These are phyloP conservation scores for Tiphia femorata DNA, from an alignment of 2,888 invertebrate genomes.

Conservation along the genomic window DNA sequence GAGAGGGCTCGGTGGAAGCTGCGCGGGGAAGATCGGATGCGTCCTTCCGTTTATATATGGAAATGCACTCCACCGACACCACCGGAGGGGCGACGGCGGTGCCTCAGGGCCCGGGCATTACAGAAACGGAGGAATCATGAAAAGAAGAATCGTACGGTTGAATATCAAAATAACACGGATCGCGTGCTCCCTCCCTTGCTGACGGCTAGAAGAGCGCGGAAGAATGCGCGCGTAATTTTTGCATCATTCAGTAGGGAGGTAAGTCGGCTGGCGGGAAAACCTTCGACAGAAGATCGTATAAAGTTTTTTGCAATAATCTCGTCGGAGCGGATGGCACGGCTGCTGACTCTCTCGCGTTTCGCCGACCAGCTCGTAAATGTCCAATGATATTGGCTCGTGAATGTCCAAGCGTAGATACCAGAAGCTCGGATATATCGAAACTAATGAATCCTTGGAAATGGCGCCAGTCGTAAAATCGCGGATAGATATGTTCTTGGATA, in stretches of 20 bases:
- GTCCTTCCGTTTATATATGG: constrained; percentile 39
- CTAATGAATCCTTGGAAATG: not conserved
- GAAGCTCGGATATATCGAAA: not conserved
- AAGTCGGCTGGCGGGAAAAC: no score
- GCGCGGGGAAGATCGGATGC: constrained; percentile 23
- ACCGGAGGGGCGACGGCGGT: no score
- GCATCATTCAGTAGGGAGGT: no score
- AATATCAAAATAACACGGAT: not conserved
- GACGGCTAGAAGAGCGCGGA: not conserved
- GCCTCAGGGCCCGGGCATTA: not conserved
- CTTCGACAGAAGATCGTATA: not conserved
- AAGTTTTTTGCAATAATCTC: not conserved
- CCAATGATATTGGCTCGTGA: not conserved
- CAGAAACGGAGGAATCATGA: no score
- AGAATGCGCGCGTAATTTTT: no score
- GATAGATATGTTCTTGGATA: no score
- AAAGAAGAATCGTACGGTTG: constrained; percentile 1
- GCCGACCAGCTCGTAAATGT: not conserved
- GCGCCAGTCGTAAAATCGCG: not conserved
- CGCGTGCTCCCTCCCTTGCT: not conserved
- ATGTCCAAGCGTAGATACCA: not conserved
- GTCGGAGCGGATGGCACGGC: no score
- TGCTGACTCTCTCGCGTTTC: no score
- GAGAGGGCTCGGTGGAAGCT: constrained; percentile 33
- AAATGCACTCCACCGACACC: constrained; percentile 22